phyloP scores from a whole-genome alignment of 2,888 invertebrate genomes.

The Pammene fasciana region DNA sequence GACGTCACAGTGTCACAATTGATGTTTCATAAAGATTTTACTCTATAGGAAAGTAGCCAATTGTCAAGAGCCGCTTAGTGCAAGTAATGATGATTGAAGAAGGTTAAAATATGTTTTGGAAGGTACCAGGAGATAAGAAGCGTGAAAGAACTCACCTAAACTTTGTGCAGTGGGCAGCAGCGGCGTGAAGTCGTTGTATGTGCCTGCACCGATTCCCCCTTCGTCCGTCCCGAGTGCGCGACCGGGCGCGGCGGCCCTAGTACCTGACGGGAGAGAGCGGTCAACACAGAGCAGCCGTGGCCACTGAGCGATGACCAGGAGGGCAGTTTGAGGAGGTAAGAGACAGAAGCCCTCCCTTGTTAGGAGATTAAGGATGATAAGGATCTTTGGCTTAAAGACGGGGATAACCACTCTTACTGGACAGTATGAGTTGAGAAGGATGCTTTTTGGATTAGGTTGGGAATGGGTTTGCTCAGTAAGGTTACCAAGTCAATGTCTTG shows the following conservation, averaged over 20 bases:
- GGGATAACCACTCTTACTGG: neutral
- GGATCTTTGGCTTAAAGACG: slow-evolving; percentile 31
- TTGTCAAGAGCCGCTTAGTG: too few species aligned
- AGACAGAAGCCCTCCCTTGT: neutral
- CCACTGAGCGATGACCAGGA: slow-evolving; percentile 43
- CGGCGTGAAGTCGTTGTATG: slow-evolving; percentile 64
- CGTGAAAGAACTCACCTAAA: slow-evolving; percentile 65
- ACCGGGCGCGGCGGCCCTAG: slow-evolving; percentile 82
- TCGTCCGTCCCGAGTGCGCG: slow-evolving; percentile 77
- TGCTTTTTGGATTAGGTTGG: neutral
- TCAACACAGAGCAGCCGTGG: slow-evolving; percentile 63
- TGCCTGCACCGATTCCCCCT: slow-evolving; percentile 80
- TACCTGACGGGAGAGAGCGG: slow-evolving; percentile 76
- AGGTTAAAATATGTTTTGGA: neutral
- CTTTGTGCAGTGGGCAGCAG: slow-evolving; percentile 71
- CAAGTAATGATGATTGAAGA: neutral
- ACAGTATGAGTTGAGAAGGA: neutral
- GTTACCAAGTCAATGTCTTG: slow-evolving; percentile 80
- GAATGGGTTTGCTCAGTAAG: slow-evolving; percentile 47
- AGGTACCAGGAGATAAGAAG: slow-evolving; percentile 1
- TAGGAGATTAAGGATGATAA: neutral
- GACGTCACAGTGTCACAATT: too few species aligned
- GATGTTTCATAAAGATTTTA: too few species aligned
- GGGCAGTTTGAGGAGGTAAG: slow-evolving; percentile 12
- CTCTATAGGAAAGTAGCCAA: too few species aligned